Conservation (phyloP, 2,888 invertebrate genomes). For the Mythimna albipuncta region DNA sequence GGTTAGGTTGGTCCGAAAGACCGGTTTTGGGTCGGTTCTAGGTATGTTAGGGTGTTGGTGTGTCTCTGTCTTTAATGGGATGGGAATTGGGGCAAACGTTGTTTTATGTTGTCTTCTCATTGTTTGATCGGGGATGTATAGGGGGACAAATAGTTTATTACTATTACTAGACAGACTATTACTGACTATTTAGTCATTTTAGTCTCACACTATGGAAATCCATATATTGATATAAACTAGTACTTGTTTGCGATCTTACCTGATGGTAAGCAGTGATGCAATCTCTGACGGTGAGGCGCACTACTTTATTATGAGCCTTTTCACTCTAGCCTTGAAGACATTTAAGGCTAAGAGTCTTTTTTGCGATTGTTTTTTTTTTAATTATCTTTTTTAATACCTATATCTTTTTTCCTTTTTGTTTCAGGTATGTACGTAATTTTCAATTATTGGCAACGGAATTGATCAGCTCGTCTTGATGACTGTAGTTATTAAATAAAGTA, state of each 20-base stretch:
- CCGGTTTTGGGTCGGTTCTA: slow-evolving; percentile 1
- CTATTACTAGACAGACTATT: no score
- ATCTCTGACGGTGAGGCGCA: no score
- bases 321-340: no score
- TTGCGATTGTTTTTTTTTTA: background rate
- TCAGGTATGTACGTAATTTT: slow-evolving; percentile 62
- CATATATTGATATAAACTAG: no score
- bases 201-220: no score
- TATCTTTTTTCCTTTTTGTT: slow-evolving; percentile 45
- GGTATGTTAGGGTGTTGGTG: background rate
- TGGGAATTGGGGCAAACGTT: no score
- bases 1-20: slow-evolving; percentile 29
- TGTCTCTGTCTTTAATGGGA: slow-evolving; percentile 7
- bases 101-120: background rate
- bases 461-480: background rate
- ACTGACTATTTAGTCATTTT: no score
- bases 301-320: no score
- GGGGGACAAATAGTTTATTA: background rate
- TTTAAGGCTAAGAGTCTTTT: background rate
- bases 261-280: no score
- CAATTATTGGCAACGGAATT: no score
- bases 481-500: background rate
- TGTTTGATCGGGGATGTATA: background rate
- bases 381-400: background rate
- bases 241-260: no score